phyloP scores from a whole-genome alignment of 2,888 invertebrate genomes.

The Saturnia japonica region DNA sequence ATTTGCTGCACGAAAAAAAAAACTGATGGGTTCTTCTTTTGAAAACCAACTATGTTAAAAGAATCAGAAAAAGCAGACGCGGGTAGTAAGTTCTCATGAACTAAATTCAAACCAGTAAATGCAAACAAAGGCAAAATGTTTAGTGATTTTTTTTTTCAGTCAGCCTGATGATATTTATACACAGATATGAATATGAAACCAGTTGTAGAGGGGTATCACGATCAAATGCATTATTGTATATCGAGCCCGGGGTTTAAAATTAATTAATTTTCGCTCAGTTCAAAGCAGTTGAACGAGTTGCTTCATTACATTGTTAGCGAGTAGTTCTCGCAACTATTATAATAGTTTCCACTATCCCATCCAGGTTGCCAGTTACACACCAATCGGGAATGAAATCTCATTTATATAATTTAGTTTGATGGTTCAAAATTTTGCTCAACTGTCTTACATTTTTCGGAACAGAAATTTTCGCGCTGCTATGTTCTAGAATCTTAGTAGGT shows the following conservation, averaged over 20 bases:
- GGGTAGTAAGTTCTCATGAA: too few species aligned
- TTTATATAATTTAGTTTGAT: background rate
- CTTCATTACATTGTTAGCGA: slow-evolving; percentile 16
- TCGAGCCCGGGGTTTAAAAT: slow-evolving; percentile 12
- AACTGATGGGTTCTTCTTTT: too few species aligned
- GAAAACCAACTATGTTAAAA: too few species aligned
- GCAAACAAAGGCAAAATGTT: background rate
- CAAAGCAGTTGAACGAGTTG: slow-evolving; percentile 8
- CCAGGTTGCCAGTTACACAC: background rate
- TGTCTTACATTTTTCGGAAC: too few species aligned
- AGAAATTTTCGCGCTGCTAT: too few species aligned
- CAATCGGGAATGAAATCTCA: background rate
- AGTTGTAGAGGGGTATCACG: background rate
- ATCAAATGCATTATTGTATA: slow-evolving; percentile 7
- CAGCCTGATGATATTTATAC: background rate
- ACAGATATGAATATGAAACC: background rate
- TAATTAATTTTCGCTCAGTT: slow-evolving; percentile 22
- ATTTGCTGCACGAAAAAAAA: too few species aligned
- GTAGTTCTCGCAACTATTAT: slow-evolving; percentile 1
- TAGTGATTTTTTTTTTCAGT: background rate
- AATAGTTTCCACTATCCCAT: background rate
- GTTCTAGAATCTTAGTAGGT: too few species aligned
- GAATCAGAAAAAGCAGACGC: too few species aligned
- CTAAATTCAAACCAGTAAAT: too few species aligned
- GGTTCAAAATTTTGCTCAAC: background rate